phyloP scores from a whole-genome alignment of 2,797 vertebrate genomes.

The Mormyrops attenuatus region DNA sequence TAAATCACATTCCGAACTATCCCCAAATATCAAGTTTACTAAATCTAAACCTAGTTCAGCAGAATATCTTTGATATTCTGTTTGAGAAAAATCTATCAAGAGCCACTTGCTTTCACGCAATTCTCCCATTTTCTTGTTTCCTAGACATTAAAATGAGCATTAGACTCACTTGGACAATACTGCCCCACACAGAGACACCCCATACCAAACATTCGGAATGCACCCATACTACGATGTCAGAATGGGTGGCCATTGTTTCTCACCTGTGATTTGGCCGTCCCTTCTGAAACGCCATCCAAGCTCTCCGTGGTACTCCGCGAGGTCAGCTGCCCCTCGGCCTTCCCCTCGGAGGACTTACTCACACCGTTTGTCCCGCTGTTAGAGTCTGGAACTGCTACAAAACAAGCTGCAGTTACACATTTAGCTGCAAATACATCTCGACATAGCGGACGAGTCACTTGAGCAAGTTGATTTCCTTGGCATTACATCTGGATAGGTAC shows the following conservation, averaged over 20 bases:
- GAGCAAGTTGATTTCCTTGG: not conserved
- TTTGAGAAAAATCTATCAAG: not conserved
- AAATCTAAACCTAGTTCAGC: not conserved
- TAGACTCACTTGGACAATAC: not conserved
- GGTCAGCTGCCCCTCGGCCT: constrained; percentile 48
- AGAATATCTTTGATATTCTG: not conserved
- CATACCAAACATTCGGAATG: not conserved
- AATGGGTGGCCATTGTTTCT: constrained; percentile 26
- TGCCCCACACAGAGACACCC: not conserved
- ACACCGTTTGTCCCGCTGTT: constrained; percentile 93
- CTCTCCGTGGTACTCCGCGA: constrained; percentile 69
- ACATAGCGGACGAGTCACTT: not conserved
- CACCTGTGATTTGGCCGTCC: constrained; percentile 54
- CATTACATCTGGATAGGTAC: not conserved
- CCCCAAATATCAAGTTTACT: not conserved
- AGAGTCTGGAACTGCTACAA: constrained; percentile 61
- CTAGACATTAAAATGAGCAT: not conserved
- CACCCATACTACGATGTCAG: not conserved
- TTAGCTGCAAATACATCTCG: not conserved
- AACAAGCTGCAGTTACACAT: not conserved
- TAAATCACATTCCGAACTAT: not conserved
- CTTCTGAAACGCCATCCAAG: constrained; percentile 41
- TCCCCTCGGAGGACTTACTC: constrained; percentile 67
- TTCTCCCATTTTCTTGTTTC: not conserved
- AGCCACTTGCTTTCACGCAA: not conserved